phyloP scores from a whole-genome alignment of 2,888 invertebrate genomes.

The Lasius platythorax region DNA sequence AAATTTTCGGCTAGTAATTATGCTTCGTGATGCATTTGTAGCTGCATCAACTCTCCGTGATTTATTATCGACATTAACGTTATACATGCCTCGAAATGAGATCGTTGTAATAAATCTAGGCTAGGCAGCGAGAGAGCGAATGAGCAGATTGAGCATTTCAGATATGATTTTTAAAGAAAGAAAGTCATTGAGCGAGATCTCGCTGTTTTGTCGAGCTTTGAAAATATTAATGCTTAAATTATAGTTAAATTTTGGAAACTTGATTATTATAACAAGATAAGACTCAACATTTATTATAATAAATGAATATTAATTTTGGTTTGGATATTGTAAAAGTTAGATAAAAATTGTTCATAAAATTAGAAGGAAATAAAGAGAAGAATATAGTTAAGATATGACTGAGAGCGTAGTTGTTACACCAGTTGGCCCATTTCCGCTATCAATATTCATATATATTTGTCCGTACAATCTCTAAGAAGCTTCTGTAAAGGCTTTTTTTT shows the following conservation, averaged over 20 bases:
- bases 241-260: neutral
- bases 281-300: neutral
- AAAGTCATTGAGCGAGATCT: neutral
- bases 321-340: neutral
- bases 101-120: neutral
- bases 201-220: neutral
- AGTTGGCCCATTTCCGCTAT: conserved; percentile 32
- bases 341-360: neutral
- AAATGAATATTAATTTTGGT: neutral
- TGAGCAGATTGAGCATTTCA: neutral
- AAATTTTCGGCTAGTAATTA: conserved; percentile 12
- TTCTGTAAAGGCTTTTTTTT: conserved; percentile 30
- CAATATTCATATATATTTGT: conserved; percentile 2
- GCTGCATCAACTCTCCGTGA: neutral
- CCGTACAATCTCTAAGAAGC: conserved; percentile 11
- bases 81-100: neutral
- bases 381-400: neutral
- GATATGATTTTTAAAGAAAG: neutral
- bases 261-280: neutral
- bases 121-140: neutral
- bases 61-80: conserved; percentile 3
- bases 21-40: neutral
- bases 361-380: neutral
- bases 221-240: neutral
- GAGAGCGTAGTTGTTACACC: neutral